These are phyloP conservation scores for Brachyalestes nurse DNA, from an alignment of 2,797 vertebrate species.

Conservation along the genomic window DNA sequence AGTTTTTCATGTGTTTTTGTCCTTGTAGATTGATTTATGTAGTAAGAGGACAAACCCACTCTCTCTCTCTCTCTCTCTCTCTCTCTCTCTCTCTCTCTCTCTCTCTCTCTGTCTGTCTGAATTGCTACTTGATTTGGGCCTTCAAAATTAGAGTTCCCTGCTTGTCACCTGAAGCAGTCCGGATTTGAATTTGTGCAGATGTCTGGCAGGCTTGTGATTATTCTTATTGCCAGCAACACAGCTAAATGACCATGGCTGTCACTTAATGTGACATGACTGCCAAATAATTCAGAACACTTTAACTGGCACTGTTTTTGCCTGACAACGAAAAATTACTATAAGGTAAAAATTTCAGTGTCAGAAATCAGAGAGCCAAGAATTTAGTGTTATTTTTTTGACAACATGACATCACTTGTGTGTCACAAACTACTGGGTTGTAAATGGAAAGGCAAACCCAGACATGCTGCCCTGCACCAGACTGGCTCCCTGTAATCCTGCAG, in stretches of 20 bases:
- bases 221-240: neutral
- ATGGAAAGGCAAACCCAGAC: slow-evolving; percentile 11
- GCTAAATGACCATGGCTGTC: neutral
- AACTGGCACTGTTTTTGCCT: neutral
- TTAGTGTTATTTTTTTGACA: neutral
- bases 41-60: too few relatives aligned
- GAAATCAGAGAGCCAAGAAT: neutral
- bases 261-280: neutral
- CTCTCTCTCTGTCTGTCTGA: neutral
- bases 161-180: neutral
- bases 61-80: too few relatives aligned
- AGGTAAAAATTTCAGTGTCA: neutral
- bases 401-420: neutral
- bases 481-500: neutral
- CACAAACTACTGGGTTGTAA: neutral
- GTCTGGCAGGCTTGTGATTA: neutral
- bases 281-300: neutral
- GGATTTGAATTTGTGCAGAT: neutral
- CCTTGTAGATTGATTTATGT: too few relatives aligned
- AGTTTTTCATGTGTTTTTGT: too few relatives aligned
- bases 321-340: neutral
- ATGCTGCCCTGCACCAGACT: neutral
- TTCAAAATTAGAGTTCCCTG: neutral
- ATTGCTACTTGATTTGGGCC: neutral
- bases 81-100: too few relatives aligned